Percentiles rank a stretch among this genome's conserved stretches.
These are phyloP conservation scores for Melolontha melolontha DNA, from an alignment of 2,888 invertebrate genomes.

Conservation along the genomic window DNA sequence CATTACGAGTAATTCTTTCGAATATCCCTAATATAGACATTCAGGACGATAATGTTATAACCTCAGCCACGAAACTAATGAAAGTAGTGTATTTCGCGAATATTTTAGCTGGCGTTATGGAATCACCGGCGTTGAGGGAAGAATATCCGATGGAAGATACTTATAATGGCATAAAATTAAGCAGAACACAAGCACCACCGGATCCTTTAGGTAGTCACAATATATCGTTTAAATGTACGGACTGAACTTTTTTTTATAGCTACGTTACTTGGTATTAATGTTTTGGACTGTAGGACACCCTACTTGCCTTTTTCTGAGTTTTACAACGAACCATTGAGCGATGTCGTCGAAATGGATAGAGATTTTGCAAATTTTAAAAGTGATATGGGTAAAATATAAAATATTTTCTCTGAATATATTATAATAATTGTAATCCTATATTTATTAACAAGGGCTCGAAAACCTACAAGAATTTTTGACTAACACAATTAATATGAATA, in stretches of 20 bases:
- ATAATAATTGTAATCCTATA: too few species aligned
- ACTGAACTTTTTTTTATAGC: conserved; percentile 62
- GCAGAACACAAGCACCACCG: conserved; percentile 65
- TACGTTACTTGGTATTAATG: conserved; percentile 79
- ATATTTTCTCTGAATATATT: background rate
- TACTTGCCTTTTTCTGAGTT: conserved; percentile 89
- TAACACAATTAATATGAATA: too few species aligned
- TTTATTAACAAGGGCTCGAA: too few species aligned
- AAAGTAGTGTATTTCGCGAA: conserved; percentile 91
- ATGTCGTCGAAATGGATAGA: conserved; percentile 92
- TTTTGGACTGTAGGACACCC: conserved; percentile 86
- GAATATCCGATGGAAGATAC: conserved; percentile 68
- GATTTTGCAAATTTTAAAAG: conserved; percentile 93
- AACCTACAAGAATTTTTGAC: too few species aligned
- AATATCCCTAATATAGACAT: conserved; percentile 79
- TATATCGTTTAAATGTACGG: too few species aligned
- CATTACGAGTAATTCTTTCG: conserved; percentile 84
- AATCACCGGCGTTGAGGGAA: conserved; percentile 73
- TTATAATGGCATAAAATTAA: conserved; percentile 57
- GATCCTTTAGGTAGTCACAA: conserved; percentile 70
- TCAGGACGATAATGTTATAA: conserved; percentile 87
- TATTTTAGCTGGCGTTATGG: conserved; percentile 85
- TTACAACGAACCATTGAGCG: conserved; percentile 94
- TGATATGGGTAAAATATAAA: conserved; percentile 63
- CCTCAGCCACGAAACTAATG: conserved; percentile 88